These are phyloP conservation scores for Charaxes varanes DNA, from an alignment of 1,140 invertebrate genomes.

Conservation along the genomic window DNA sequence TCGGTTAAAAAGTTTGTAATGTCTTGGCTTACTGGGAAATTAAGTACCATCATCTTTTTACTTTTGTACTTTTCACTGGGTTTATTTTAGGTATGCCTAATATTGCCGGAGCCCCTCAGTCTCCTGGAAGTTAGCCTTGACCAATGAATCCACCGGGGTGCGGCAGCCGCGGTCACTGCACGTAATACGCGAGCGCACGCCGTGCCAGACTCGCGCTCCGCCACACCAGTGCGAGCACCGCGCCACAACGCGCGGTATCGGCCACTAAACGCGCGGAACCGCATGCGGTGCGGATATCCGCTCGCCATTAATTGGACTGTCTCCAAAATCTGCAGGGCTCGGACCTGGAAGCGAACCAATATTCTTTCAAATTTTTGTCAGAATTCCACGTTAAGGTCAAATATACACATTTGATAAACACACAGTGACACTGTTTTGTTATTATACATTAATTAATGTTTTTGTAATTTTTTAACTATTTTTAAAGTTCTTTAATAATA, in stretches of 20 bases:
- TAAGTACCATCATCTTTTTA: too few relatives aligned
- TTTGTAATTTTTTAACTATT: too few relatives aligned
- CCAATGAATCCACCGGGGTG: too few relatives aligned
- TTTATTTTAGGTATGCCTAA: too few relatives aligned
- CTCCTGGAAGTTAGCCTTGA: too few relatives aligned
- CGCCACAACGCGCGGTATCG: constrained; percentile 86
- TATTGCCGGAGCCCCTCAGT: too few relatives aligned
- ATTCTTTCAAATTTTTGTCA: not conserved
- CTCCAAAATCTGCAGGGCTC: constrained; percentile 94
- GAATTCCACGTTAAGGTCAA: not conserved
- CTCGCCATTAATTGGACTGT: constrained; percentile 96
- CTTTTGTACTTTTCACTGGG: too few relatives aligned
- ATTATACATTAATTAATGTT: too few relatives aligned
- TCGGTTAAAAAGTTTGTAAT: too few relatives aligned
- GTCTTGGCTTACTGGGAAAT: too few relatives aligned
- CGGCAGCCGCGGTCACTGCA: constrained; percentile 80
- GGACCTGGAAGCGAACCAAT: constrained; percentile 79
- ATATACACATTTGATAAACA: not conserved
- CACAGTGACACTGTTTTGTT: too few relatives aligned
- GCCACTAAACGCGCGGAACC: constrained; percentile 94
- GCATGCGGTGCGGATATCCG: constrained; percentile 94
- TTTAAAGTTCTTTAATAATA: too few relatives aligned
- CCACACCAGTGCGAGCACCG: constrained; percentile 88
- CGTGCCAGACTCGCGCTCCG: constrained; percentile 88
- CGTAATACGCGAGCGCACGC: constrained; percentile 81